A percentile compares a stretch with the other conserved stretches of the same genome.
Conservation (phyloP, 2,113 vertebrate genomes). For the Eurystomus gularis region DNA sequence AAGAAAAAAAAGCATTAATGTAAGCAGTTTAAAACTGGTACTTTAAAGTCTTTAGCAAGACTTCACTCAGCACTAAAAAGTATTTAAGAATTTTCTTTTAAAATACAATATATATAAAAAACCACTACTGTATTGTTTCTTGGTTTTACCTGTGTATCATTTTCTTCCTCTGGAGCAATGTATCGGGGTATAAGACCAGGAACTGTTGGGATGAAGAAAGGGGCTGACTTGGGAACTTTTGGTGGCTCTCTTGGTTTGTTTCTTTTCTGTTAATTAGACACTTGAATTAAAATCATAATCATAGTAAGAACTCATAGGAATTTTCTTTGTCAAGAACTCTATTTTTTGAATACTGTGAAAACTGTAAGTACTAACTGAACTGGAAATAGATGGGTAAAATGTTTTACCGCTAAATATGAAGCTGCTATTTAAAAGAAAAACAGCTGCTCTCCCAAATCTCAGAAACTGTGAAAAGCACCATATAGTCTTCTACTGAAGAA, state of each 20-base stretch:
- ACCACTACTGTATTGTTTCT: not conserved
- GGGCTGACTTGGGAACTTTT: constrained; percentile 83
- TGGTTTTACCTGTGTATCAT: constrained; percentile 73
- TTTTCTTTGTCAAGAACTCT: not conserved
- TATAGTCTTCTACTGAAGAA: not conserved
- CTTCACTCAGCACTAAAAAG: not conserved
- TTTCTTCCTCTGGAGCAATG: constrained; percentile 54
- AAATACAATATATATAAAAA: not conserved
- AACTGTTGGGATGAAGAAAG: constrained; percentile 94
- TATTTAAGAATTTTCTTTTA: not conserved
- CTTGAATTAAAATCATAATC: not conserved
- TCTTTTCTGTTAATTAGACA: constrained; percentile 79
- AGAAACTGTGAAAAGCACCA: not conserved
- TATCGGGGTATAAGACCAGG: constrained; percentile 89
- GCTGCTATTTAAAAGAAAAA: not conserved
- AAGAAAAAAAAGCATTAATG: not conserved
- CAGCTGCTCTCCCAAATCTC: not conserved
- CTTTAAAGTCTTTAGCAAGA: not conserved
- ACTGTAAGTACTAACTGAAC: not conserved
- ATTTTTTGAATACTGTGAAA: not conserved
- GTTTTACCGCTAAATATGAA: not conserved
- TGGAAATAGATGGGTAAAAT: not conserved
- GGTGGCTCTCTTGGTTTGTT: constrained; percentile 91
- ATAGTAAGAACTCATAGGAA: not conserved
- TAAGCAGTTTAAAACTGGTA: not conserved